These are phyloP conservation scores for Sebastes flavidus DNA, from an alignment of 2,797 vertebrate species.

Conservation along the genomic window DNA sequence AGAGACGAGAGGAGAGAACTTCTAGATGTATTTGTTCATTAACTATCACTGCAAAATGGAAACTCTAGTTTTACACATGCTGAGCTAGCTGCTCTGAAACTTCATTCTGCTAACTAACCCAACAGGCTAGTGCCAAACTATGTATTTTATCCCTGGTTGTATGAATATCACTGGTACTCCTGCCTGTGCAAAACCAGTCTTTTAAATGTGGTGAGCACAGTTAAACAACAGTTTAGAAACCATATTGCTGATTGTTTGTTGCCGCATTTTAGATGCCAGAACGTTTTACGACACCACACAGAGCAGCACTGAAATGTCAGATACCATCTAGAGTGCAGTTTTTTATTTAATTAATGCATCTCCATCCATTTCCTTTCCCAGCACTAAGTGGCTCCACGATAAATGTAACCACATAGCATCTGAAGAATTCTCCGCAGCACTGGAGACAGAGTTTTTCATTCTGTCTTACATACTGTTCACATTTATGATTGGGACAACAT, in stretches of 20 bases:
- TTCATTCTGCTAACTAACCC: background rate
- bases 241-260: background rate
- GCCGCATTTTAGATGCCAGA: background rate
- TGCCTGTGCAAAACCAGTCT: background rate
- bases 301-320: background rate
- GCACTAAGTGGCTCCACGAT: background rate
- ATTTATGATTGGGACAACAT: background rate
- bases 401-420: background rate
- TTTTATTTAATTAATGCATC: background rate
- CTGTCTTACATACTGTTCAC: background rate
- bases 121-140: background rate
- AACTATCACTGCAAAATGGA: background rate
- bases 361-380: background rate
- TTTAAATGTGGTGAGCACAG: background rate
- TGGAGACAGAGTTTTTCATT: background rate
- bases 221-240: background rate
- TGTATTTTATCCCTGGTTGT: background rate
- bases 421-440: background rate
- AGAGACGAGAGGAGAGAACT: background rate
- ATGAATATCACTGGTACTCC: background rate
- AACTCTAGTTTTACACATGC: background rate
- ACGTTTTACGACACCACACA: background rate
- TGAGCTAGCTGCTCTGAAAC: background rate
- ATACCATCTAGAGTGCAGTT: background rate
- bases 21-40: background rate